Evolutionary conservation across 1,140 invertebrate species (phyloP).

Genomic region (Stratiolaelaps scimitus): DNA sequence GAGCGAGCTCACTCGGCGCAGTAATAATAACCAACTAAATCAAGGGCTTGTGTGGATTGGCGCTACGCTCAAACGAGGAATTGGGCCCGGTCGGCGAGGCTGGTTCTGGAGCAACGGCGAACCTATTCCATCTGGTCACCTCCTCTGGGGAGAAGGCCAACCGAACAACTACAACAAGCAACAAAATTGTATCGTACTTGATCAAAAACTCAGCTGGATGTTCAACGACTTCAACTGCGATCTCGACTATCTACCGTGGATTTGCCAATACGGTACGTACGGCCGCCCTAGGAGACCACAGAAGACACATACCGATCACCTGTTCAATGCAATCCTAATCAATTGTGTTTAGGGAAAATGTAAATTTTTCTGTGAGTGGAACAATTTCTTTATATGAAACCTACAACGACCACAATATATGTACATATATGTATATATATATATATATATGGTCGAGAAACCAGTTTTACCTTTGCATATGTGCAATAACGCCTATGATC

Average conservation of each 20-base stretch:
- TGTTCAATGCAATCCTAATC: background rate
- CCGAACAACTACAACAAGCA: slow-evolving; percentile 90
- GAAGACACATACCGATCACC: background rate
- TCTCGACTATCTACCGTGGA: slow-evolving; percentile 66
- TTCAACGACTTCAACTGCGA: slow-evolving; percentile 93
- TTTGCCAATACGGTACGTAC: slow-evolving; percentile 57
- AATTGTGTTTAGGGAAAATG: background rate
- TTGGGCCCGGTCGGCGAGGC: slow-evolving; percentile 5
- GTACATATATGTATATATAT: no score
- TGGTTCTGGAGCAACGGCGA: slow-evolving; percentile 27
- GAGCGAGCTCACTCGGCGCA: slow-evolving; percentile 20
- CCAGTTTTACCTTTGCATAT: no score
- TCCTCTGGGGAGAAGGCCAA: slow-evolving; percentile 76
- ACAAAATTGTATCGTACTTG: slow-evolving; percentile 80
- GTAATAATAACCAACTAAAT: slow-evolving; percentile 21
- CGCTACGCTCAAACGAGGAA: slow-evolving; percentile 22
- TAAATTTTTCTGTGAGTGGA: no score
- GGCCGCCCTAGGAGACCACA: background rate
- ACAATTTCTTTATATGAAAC: no score
- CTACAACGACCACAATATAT: no score
- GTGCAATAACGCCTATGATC: no score
- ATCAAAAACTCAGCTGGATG: slow-evolving; percentile 70
- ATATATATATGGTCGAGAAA: no score
- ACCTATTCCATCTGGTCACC: slow-evolving; percentile 20
- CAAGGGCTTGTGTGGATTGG: slow-evolving; percentile 26